A percentile compares a stretch with the other conserved stretches of the same genome.
These are phyloP conservation scores for Pachyramphus minor DNA, from an alignment of 2,113 vertebrate species.

Conservation along the genomic window DNA sequence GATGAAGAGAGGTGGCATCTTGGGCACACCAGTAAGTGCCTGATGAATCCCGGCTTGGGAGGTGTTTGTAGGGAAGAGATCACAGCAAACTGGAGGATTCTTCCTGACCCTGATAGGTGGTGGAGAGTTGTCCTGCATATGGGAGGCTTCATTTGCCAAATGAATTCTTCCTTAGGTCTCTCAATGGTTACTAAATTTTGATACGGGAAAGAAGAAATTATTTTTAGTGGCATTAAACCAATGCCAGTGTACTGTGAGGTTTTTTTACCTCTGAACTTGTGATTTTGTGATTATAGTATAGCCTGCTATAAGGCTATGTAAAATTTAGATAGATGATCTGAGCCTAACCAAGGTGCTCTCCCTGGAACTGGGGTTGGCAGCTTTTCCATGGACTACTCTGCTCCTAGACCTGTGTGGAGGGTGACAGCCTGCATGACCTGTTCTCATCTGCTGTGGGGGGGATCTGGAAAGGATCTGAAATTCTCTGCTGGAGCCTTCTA, in stretches of 20 bases:
- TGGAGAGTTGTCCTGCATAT: neutral
- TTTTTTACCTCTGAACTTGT: neutral
- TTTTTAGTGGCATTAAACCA: neutral
- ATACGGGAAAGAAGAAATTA: neutral
- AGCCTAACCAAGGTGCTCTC: neutral
- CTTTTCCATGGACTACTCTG: neutral
- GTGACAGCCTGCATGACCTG: neutral
- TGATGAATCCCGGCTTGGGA: neutral
- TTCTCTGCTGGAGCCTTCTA: neutral
- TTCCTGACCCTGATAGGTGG: neutral
- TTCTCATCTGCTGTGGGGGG: neutral
- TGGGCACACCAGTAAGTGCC: neutral
- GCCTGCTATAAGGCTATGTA: neutral
- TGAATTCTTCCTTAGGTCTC: neutral
- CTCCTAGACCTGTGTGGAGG: neutral
- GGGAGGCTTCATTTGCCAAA: neutral
- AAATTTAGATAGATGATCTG: accelerated
- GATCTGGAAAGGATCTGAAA: neutral
- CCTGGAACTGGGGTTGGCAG: neutral
- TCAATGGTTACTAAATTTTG: neutral
- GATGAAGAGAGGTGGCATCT: neutral
- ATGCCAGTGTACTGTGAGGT: neutral
- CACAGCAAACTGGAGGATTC: neutral
- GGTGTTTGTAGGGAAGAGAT: neutral
- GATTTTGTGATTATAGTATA: neutral